Percentiles rank a stretch among this genome's conserved stretches.
phyloP scores from a whole-genome alignment of 2,113 vertebrate genomes.

The Rattus rattus region DNA sequence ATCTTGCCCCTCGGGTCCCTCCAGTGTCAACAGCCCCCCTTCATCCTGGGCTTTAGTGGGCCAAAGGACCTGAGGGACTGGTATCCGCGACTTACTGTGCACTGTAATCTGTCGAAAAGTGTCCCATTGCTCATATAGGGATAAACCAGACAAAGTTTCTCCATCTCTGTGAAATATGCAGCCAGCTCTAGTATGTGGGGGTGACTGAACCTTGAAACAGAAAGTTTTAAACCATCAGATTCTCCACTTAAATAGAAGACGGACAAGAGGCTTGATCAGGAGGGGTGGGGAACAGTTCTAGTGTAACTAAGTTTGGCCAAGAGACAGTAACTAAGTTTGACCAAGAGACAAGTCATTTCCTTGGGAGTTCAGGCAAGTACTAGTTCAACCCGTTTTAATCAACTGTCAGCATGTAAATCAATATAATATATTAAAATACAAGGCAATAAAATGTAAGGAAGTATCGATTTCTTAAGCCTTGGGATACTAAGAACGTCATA shows the following conservation, averaged over 20 bases:
- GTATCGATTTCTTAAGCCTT: neutral
- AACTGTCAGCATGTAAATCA: neutral
- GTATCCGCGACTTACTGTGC: slow-evolving; percentile 77
- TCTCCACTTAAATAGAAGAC: neutral
- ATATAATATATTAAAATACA: slow-evolving; percentile 46
- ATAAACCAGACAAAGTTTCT: slow-evolving; percentile 85
- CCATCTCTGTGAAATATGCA: slow-evolving; percentile 84
- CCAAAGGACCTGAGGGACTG: neutral
- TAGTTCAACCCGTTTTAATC: neutral
- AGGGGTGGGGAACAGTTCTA: neutral
- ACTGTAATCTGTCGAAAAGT: slow-evolving; percentile 85
- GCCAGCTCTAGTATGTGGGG: slow-evolving; percentile 85
- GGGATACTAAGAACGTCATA: neutral
- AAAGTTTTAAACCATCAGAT: slow-evolving; percentile 25
- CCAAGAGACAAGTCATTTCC: slow-evolving; percentile 1
- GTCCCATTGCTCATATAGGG: slow-evolving; percentile 88
- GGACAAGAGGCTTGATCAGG: neutral
- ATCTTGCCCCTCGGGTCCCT: neutral
- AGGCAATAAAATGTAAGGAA: slow-evolving; percentile 11
- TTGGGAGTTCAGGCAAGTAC: neutral
- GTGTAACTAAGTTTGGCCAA: neutral
- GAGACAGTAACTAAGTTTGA: neutral
- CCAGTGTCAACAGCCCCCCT: neutral
- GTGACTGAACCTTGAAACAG: slow-evolving; percentile 82
- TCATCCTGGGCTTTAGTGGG: neutral